phyloP scores from a whole-genome alignment of 2,888 invertebrate species.

The Cynaeus angustus region DNA sequence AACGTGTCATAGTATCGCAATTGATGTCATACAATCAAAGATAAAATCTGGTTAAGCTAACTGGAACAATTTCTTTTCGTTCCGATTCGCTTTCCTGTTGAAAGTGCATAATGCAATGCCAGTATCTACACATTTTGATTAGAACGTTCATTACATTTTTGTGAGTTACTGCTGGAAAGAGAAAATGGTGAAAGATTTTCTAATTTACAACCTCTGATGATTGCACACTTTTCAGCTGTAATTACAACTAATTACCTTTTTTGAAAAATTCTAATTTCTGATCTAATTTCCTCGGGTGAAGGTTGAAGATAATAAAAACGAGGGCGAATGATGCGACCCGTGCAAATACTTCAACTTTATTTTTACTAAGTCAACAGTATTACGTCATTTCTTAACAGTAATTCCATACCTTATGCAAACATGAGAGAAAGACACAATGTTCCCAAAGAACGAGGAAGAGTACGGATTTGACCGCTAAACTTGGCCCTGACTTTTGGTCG shows the following conservation, averaged over 20 bases:
- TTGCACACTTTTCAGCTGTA: slow-evolving; percentile 28
- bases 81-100: slow-evolving; percentile 55
- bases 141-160: slow-evolving; percentile 51
- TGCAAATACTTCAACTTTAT: slow-evolving; percentile 14
- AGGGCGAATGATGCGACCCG: slow-evolving; percentile 1
- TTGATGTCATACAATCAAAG: slow-evolving; percentile 20
- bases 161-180: slow-evolving; percentile 51
- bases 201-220: slow-evolving; percentile 32
- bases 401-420: slow-evolving; percentile 50
- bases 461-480: slow-evolving; percentile 62
- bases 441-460: slow-evolving; percentile 60
- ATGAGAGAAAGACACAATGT: slow-evolving; percentile 53
- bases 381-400: slow-evolving; percentile 54
- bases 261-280: slow-evolving; percentile 23
- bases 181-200: slow-evolving; percentile 53
- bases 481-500: slow-evolving; percentile 65
- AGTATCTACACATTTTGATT: slow-evolving; percentile 49
- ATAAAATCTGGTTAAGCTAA: slow-evolving; percentile 27
- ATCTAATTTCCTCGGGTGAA: slow-evolving; percentile 28
- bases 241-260: slow-evolving; percentile 31
- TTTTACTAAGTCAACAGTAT: slow-evolving; percentile 14
- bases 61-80: slow-evolving; percentile 53
- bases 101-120: slow-evolving; percentile 51
- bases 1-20: slow-evolving; percentile 1
- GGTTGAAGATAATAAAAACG: slow-evolving; percentile 10